Percentiles rank a stretch among this genome's conserved stretches.
These are phyloP conservation scores for Sebastes jordani DNA, from an alignment of 2,797 vertebrate species.

Conservation along the genomic window DNA sequence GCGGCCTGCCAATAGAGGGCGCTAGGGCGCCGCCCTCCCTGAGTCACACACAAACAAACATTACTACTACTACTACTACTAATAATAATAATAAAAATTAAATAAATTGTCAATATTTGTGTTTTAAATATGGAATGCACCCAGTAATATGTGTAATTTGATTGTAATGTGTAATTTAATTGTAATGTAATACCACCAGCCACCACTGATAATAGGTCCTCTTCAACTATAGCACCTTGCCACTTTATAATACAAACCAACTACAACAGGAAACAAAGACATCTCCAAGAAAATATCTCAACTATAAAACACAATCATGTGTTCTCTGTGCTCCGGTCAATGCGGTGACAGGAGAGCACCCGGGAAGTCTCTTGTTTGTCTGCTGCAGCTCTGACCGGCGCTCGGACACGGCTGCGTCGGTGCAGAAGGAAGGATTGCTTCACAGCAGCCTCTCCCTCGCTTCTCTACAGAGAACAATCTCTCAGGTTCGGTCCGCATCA, in stretches of 20 bases:
- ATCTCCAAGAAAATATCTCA: background rate
- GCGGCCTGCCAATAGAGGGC: no score
- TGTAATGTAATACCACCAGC: no score
- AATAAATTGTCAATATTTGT: no score
- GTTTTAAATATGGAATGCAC: no score
- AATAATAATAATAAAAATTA: no score
- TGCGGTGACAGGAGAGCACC: conserved; percentile 15
- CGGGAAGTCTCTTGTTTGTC: conserved; percentile 18
- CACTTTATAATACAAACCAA: background rate
- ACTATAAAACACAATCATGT: background rate
- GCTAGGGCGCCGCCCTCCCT: no score
- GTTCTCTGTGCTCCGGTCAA: background rate
- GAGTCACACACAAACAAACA: no score
- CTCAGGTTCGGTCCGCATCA: conserved; percentile 6
- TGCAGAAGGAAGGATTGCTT: conserved; percentile 50
- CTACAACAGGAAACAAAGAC: background rate
- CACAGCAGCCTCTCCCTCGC: conserved; percentile 10
- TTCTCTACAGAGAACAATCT: conserved; percentile 25
- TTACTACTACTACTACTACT: no score
- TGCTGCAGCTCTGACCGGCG: conserved; percentile 26
- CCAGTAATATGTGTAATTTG: no score
- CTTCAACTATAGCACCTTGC: background rate
- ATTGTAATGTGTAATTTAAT: no score
- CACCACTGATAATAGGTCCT: background rate
- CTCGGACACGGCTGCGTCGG: conserved; percentile 26